These are phyloP conservation scores for Syngnathus rostellatus DNA, from an alignment of 2,797 vertebrate genomes.

Conservation along the genomic window DNA sequence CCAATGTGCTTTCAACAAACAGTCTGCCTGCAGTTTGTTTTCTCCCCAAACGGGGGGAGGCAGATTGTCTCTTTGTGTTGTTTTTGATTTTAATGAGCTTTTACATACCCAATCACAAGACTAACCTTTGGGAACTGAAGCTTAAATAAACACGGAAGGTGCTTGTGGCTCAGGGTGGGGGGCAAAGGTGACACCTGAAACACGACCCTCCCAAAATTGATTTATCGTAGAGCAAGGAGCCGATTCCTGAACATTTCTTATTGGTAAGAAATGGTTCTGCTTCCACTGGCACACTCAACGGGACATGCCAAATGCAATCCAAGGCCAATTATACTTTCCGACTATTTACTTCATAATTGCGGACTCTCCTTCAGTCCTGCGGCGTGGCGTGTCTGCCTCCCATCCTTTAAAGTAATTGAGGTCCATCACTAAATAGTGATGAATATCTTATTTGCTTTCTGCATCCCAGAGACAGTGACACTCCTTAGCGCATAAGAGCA, in stretches of 20 bases:
- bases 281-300: not conserved
- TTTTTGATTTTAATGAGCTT: conserved; percentile 45
- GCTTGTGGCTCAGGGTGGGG: conserved; percentile 15
- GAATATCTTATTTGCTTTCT: conserved; percentile 60
- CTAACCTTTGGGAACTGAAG: conserved; percentile 27
- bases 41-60: conserved; percentile 14
- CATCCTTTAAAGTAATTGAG: conserved; percentile 42
- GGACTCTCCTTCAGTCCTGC: conserved; percentile 23
- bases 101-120: conserved; percentile 34
- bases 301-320: conserved; percentile 29
- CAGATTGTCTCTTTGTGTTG: conserved; percentile 21
- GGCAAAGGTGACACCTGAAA: conserved; percentile 10
- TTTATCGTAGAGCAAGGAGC: conserved; percentile 3
- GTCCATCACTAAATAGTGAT: conserved; percentile 56
- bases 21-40: conserved; percentile 24
- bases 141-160: conserved; percentile 37
- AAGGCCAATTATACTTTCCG: conserved; percentile 30
- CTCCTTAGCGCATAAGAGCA: conserved; percentile 48
- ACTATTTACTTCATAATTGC: conserved; percentile 38
- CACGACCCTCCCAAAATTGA: conserved; percentile 7
- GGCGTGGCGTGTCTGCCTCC: conserved; percentile 29
- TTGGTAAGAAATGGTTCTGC: not conserved
- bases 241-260: not conserved
- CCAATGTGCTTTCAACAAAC: conserved; percentile 18
- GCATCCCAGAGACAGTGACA: conserved; percentile 46